Base-by-base conservation (phyloP, 1,140 invertebrate species). In the Microvelia longipes region DNA sequence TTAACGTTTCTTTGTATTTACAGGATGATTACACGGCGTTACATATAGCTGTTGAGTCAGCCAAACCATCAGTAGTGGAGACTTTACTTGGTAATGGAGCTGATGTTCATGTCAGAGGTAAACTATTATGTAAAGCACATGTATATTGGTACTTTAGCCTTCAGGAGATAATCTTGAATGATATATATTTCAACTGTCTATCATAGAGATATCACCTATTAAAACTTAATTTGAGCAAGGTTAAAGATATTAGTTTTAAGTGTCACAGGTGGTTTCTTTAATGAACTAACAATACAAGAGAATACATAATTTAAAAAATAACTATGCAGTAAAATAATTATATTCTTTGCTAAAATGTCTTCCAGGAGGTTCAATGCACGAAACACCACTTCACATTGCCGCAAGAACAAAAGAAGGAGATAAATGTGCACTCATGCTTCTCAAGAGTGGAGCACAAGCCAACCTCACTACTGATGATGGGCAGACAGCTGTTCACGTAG, bases 11-110 rank as follows among this genome's bases (percentile, higher is more conserved):
- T 62, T 69, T 29, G 26, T 19, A 71, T 68, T 71, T 73, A n/a
- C 73, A 98, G 90, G 95, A 98, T 77, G 96, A 97, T 77, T 97
- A 95, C 78, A 98, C 97, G 26, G 94, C 97, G n/a, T 82, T 99
- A 0, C 97, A 99, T 77, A 93, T 98, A 74, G 96, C 96, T n/a
- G 96, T 98, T 1, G 92, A 98, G 80, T 92, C 91, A 50, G 91
- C 92, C 69, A 96, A 98, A 78, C 94, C 96, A 13, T 86, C 90
- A 28, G 95, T 98, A 2, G 96, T 99, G 19, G 96, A 99, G 82
- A 96, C 94, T 0, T 81, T 99, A 28, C 82, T 99, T 1, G 97
- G 97, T 2, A 96, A 91, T 78, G 96, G 97, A 29, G 96, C 97
- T 1, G 91, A 97, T 79, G 94, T 99, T 1, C 94, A 98, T 80